Base-by-base conservation (phyloP, 2,113 vertebrate species). In the Passerina amoena region DNA sequence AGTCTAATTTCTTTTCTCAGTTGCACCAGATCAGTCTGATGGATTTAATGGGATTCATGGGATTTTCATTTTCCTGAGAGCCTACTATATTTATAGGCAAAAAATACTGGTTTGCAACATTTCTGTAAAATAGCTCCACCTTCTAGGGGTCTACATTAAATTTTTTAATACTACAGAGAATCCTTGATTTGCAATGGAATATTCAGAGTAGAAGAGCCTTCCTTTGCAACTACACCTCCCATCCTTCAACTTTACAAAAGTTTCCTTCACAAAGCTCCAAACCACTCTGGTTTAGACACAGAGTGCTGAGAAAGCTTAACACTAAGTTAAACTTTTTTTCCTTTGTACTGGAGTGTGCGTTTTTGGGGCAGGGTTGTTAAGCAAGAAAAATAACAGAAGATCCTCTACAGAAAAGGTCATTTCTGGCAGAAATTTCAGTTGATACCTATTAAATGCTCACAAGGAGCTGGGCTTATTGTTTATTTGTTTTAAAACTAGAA, bases 21-120 rank as follows among this genome's bases (percentile, higher is more conserved):
- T 56, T 77, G 75, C 61, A 90, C 30, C 66, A 80, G 42, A 77
- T 70, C 79, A 88, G 47, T 28, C 71, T 66, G 48, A 59, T 0
- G 0, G 61, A 91, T 88, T 89, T 95, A 82, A 87, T 37, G 24
- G 78, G 47, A 90, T 91, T 85, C 0, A 0, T 66, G 47, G 54
- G 70, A 80, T 81, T 94, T 94, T 94, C n/a, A 40, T 90, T 92
- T 90, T 92, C 56, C 47, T 68, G 75, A 73, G 16, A 92, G 54
- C 17, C 37, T 86, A 22, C 48, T 81, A 25, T 31, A 91, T 63
- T 91, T 88, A 66, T 71, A 93, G 82, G 64, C 70, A 91, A 83
- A 77, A 96, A 90, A 73, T 28, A 77, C 8, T 31, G 24, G 1
- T 38, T 69, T 69, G 44, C 12, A 53, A 40, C 6, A 84, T 31